phyloP scores from a whole-genome alignment of 2,113 vertebrate species.

The Rhinichthys klamathensis region DNA sequence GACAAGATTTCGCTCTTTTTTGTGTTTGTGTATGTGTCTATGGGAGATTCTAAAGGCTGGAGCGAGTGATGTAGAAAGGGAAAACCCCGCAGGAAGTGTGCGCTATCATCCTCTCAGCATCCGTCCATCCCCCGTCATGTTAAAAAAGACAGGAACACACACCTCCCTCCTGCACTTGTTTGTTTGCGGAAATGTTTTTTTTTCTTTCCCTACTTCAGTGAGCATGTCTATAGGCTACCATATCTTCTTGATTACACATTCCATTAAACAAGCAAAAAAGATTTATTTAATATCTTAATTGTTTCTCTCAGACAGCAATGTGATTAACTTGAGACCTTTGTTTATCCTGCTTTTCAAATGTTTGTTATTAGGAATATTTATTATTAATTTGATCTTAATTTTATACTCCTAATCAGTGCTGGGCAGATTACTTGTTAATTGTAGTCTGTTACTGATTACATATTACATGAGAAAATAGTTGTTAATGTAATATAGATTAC shows the following conservation, averaged over 20 bases:
- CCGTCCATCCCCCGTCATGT: constrained; percentile 46
- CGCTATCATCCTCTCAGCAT: constrained; percentile 54
- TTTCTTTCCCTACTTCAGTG: background rate
- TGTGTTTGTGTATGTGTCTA: constrained; percentile 42
- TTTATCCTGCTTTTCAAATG: background rate
- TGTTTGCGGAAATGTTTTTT: constrained; percentile 24
- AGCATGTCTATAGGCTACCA: background rate
- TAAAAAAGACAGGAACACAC: constrained; percentile 42
- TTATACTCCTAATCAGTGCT: background rate
- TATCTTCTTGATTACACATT: background rate
- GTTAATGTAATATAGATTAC: background rate
- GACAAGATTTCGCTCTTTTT: constrained; percentile 71
- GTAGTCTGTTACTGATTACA: background rate
- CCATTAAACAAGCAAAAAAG: background rate
- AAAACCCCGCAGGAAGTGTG: constrained; percentile 42
- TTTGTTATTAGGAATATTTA: background rate
- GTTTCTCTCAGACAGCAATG: background rate
- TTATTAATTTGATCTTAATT: too few species aligned
- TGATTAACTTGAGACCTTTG: background rate
- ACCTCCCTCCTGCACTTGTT: constrained; percentile 36
- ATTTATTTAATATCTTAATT: background rate
- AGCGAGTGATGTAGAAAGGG: constrained; percentile 45
- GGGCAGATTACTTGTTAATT: background rate
- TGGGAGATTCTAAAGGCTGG: constrained; percentile 40
- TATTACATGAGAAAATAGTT: background rate